These are phyloP conservation scores for Chrysochloris asiatica DNA, from an alignment of 2,113 vertebrate species.

Conservation along the genomic window DNA sequence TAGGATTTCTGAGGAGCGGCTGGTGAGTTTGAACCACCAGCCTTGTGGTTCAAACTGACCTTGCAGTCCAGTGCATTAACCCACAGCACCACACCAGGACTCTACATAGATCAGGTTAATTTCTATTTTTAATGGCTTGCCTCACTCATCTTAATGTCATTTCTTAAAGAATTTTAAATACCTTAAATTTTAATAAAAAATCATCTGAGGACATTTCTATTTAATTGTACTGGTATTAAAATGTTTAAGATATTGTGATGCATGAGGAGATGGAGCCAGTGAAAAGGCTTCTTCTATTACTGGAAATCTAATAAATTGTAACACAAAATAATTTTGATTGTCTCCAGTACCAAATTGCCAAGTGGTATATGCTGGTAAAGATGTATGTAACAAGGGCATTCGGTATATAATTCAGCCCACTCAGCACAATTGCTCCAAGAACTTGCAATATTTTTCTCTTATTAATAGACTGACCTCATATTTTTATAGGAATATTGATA, in stretches of 20 bases:
- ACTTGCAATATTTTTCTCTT: conserved; percentile 53
- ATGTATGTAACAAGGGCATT: neutral
- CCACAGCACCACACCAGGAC: too few species aligned
- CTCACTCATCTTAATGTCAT: neutral
- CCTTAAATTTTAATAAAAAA: conserved; percentile 64
- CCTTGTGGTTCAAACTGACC: too few species aligned
- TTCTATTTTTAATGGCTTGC: neutral
- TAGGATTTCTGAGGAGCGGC: too few species aligned
- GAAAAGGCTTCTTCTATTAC: neutral
- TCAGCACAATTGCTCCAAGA: conserved; percentile 59
- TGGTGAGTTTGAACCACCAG: too few species aligned
- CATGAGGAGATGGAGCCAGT: neutral
- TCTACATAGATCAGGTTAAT: neutral
- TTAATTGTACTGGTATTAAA: conserved; percentile 11
- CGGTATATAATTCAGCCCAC: neutral
- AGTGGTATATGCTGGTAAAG: conserved; percentile 22
- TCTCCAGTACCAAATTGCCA: conserved; percentile 44
- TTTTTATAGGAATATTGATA: conserved; percentile 71
- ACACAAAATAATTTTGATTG: conserved; percentile 56
- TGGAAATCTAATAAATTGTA: conserved; percentile 52
- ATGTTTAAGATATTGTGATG: conserved; percentile 51
- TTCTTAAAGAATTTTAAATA: conserved; percentile 47
- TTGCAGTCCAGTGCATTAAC: too few species aligned
- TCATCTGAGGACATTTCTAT: conserved; percentile 46
- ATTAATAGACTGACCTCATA: conserved; percentile 69